Evolutionary conservation across 2,113 vertebrate species (phyloP).

Genomic region (Ascaphus truei): DNA sequence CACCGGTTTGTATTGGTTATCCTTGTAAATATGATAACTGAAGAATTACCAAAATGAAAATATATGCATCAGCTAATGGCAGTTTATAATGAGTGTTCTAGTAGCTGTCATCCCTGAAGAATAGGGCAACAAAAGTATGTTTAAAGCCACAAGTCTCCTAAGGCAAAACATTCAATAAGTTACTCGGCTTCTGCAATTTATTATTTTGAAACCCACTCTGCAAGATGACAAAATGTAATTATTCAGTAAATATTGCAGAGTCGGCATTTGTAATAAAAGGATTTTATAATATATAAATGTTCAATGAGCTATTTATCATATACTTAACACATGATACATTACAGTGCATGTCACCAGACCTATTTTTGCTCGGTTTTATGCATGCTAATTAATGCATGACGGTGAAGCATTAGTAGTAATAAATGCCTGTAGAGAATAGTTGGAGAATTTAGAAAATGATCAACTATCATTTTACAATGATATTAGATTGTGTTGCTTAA

Average conservation of each 20-base stretch:
- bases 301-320: constrained; percentile 46
- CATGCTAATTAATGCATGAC: constrained; percentile 46
- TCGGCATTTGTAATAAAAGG: constrained; percentile 61
- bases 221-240: constrained; percentile 75
- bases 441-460: constrained; percentile 38
- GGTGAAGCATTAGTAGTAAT: constrained; percentile 35
- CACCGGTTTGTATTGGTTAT: too few species aligned
- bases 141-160: constrained; percentile 48
- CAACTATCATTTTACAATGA: constrained; percentile 26
- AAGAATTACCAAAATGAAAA: too few species aligned
- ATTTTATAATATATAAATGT: constrained; percentile 69
- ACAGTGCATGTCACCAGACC: constrained; percentile 27
- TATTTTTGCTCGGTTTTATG: constrained; percentile 38
- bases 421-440: constrained; percentile 12
- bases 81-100: constrained; percentile 43
- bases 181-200: constrained; percentile 60
- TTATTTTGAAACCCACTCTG: constrained; percentile 73
- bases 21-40: too few species aligned
- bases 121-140: constrained; percentile 33
- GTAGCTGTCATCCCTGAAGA: constrained; percentile 45
- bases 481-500: constrained; percentile 15
- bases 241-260: constrained; percentile 70
- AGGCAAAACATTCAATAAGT: constrained; percentile 47
- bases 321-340: constrained; percentile 39
- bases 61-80: too few species aligned